phyloP scores from a whole-genome alignment of 2,888 invertebrate species.

The Encarsia formosa region DNA sequence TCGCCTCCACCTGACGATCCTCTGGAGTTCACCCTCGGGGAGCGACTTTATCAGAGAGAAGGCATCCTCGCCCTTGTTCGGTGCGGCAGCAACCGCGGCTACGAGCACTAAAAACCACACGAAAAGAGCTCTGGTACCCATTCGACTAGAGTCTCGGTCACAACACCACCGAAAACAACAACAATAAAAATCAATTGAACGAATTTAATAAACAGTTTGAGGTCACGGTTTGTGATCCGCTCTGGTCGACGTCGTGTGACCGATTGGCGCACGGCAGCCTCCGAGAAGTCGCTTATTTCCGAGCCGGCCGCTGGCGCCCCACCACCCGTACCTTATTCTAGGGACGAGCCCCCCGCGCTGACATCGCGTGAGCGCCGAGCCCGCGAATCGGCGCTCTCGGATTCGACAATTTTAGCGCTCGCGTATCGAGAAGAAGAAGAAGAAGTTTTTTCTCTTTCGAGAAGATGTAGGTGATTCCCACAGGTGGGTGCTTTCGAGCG shows the following conservation, averaged over 20 bases:
- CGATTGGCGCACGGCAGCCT: neutral
- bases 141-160: too few species aligned
- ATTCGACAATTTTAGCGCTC: slow-evolving; percentile 25
- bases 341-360: slow-evolving; percentile 7
- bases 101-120: neutral
- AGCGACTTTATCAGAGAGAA: slow-evolving; percentile 65
- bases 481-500: neutral
- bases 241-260: neutral
- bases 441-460: too few species aligned
- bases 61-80: neutral
- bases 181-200: neutral
- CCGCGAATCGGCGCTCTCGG: slow-evolving; percentile 10
- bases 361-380: slow-evolving; percentile 23
- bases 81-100: neutral
- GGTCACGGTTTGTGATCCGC: slow-evolving; percentile 15
- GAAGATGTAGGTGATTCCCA: too few species aligned
- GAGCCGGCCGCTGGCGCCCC: neutral
- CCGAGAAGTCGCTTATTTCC: neutral
- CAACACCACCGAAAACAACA: too few species aligned
- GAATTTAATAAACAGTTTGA: slow-evolving; percentile 5
- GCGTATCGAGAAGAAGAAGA: too few species aligned
- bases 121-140: too few species aligned
- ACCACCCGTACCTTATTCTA: neutral
- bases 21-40: slow-evolving; percentile 65
- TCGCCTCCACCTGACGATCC: slow-evolving; percentile 39